Evolutionary conservation across 2,888 invertebrate genomes (phyloP).

Genomic region (Sycophila texana): DNA sequence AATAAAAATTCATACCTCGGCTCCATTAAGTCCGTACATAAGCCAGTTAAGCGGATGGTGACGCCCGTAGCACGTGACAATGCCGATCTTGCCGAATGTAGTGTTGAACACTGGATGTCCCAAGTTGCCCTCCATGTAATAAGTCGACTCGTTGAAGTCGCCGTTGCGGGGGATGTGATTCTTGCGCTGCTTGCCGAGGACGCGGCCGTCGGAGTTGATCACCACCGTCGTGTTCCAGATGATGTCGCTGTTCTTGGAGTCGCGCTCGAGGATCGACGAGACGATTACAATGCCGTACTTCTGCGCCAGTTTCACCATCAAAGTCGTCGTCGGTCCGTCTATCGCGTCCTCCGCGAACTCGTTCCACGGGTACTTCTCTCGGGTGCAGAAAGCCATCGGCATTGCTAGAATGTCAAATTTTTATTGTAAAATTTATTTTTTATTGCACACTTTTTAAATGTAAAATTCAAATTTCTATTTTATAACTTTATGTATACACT

Average conservation of each 20-base stretch:
- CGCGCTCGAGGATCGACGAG: conserved; percentile 95
- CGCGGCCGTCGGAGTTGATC: conserved; percentile 88
- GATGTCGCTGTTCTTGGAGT: conserved; percentile 86
- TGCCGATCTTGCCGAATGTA: conserved; percentile 89
- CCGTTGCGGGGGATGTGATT: conserved; percentile 98
- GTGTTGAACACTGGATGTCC: conserved; percentile 96
- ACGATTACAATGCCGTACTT: conserved; percentile 94
- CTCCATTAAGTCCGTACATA: conserved; percentile 97
- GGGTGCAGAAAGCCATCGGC: conserved; percentile 98
- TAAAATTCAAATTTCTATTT: too few species aligned
- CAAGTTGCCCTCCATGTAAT: conserved; percentile 94
- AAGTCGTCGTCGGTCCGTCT: conserved; percentile 88
- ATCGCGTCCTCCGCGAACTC: conserved; percentile 95
- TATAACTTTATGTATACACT: too few species aligned
- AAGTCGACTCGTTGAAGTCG: conserved; percentile 94
- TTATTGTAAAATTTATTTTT: neutral
- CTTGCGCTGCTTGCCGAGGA: conserved; percentile 93
- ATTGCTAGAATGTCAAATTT: conserved; percentile 82
- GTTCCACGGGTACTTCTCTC: conserved; percentile 94
- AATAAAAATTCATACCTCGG: conserved; percentile 86
- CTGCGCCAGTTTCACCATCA: conserved; percentile 85
- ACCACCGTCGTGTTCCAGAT: conserved; percentile 98
- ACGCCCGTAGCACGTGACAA: conserved; percentile 98
- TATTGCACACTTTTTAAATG: neutral
- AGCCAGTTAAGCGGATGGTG: conserved; percentile 99